phyloP scores from a whole-genome alignment of 2,113 vertebrate genomes.

The Tachuris rubrigastra region DNA sequence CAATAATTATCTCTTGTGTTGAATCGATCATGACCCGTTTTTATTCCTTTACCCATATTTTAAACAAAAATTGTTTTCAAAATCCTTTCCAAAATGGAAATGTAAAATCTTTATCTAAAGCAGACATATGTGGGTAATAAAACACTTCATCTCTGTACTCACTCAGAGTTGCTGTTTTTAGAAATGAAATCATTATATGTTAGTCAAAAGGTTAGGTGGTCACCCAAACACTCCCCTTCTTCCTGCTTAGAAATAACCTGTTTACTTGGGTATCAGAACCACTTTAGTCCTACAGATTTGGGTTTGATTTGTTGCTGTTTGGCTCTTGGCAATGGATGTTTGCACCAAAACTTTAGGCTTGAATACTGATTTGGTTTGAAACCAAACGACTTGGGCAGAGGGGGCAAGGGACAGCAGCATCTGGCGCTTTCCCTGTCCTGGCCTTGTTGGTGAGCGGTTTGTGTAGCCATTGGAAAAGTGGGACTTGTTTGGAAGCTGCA shows the following conservation, averaged over 20 bases:
- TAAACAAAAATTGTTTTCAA: not conserved
- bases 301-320: not conserved
- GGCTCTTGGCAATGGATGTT: not conserved
- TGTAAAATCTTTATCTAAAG: constrained; percentile 15
- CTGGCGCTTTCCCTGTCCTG: not conserved
- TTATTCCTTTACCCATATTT: constrained; percentile 6
- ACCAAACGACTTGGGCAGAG: not conserved
- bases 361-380: not conserved
- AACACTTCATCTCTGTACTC: not conserved
- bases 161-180: not conserved
- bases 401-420: not conserved
- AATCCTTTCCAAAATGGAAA: not conserved
- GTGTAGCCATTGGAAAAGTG: not conserved
- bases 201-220: not conserved
- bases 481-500: not conserved
- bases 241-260: not conserved
- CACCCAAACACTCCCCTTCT: not conserved
- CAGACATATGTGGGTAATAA: not conserved
- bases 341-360: not conserved
- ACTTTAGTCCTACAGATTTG: not conserved
- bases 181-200: not conserved
- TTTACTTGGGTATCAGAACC: not conserved
- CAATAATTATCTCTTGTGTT: constrained; percentile 4
- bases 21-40: constrained; percentile 18
- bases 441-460: not conserved